Base-by-base conservation (phyloP, 2,888 invertebrate genomes). In the Rotaria magnacalcarata region DNA sequence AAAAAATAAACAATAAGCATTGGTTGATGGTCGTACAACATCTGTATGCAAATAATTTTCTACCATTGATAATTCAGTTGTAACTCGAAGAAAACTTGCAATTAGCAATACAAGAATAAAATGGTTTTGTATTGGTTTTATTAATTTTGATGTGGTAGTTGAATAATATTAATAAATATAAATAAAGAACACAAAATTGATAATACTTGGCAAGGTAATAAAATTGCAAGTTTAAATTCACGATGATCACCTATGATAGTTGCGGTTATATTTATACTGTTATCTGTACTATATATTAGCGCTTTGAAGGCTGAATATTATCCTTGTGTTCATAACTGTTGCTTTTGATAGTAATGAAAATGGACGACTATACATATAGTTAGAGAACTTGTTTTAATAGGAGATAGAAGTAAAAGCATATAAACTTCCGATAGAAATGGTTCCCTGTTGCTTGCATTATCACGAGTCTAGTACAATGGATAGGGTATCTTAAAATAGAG, bases 1-100 rank as follows among this genome's bases (percentile, higher is more conserved):
- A 34, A 67, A 67, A 67, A 67, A 67, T 67, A 16, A 16, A 34
- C 67, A 67, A 67, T 67, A 67, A 34, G 24, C 10, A 34, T 27
- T 1, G 5, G 34, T 67, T 14, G 67, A 67, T 67, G 67, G 67
- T 34, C 34, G 67, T 34, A 67, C 67, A 27, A 67, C 16, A 34
- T 34, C 67, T 5, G 19, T 67, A 67, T 34, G 67, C 24, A 67
- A 34, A 67, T 67, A 67, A 34, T 34, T 67, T 67, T 67, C 67
- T 16, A 67, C 67, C 67, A 67, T 67, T 14, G 67, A 67, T 67
- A 67, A 34, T 34, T 67, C 67, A 16, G 67, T 67, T 67, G 67
- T 16, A 34, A 67, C 67, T 67, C 34, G 67, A 67, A 67, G 14
- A 34, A 67, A 67, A 67, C 67, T 34, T 34, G 67, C 34, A 34